Conservation (phyloP, 2,113 vertebrate genomes). For the Aphyosemion australe region DNA sequence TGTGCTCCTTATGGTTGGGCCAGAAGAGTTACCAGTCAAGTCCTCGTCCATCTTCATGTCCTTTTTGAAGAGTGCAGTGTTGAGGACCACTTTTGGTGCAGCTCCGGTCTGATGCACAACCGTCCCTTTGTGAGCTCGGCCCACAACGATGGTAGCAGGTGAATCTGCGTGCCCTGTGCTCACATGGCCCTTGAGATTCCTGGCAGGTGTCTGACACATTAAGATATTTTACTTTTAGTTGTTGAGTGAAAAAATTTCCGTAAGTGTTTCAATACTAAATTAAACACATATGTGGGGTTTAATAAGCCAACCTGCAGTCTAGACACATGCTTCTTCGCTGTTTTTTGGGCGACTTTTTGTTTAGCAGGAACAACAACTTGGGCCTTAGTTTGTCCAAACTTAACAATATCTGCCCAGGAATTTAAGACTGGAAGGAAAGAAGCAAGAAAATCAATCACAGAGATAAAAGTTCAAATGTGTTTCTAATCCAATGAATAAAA, state of each 20-base stretch:
- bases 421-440: conserved; percentile 67
- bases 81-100: conserved; percentile 79
- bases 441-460: not conserved
- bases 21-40: conserved; percentile 77
- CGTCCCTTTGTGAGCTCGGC: conserved; percentile 78
- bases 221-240: not conserved
- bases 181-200: conserved; percentile 58
- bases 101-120: conserved; percentile 56
- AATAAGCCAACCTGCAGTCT: conserved; percentile 70
- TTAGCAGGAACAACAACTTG: conserved; percentile 57
- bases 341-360: conserved; percentile 36
- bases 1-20: not conserved
- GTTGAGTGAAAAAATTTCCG: too few species aligned
- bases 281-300: not conserved
- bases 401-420: conserved; percentile 87
- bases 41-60: conserved; percentile 83
- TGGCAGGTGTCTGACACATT: conserved; percentile 79
- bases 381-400: conserved; percentile 79
- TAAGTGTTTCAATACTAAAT: not conserved
- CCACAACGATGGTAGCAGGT: conserved; percentile 83
- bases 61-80: conserved; percentile 64
- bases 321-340: conserved; percentile 46
- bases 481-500: not conserved
- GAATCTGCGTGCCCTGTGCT: conserved; percentile 89
- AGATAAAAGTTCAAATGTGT: not conserved